These are phyloP conservation scores for Drosophila prostipennis DNA, from an alignment of 2,888 invertebrate genomes.

Conservation along the genomic window DNA sequence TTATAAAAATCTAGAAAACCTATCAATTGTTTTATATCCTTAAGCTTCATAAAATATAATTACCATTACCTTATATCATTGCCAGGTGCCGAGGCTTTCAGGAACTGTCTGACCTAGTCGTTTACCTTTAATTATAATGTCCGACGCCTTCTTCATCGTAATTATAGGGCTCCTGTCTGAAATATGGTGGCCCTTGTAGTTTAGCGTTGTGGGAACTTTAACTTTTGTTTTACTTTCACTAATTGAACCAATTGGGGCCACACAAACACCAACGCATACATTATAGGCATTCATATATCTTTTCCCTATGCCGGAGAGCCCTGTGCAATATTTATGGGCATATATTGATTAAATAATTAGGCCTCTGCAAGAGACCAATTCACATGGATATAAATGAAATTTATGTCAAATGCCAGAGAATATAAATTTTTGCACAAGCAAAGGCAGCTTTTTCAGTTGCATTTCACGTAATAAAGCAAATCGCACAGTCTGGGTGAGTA, in stretches of 20 bases:
- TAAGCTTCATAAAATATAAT: too few species aligned
- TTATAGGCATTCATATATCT: constrained; percentile 13
- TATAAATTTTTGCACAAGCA: constrained; percentile 25
- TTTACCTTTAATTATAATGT: constrained; percentile 39
- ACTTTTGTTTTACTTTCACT: constrained; percentile 46
- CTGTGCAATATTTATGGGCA: constrained; percentile 55
- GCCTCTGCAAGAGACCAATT: constrained; percentile 25
- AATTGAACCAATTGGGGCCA: constrained; percentile 36
- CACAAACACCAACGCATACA: background rate
- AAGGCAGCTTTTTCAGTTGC: constrained; percentile 19
- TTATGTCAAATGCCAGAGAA: constrained; percentile 34
- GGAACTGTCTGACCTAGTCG: constrained; percentile 9
- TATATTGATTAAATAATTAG: constrained; percentile 66
- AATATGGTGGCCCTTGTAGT: constrained; percentile 4
- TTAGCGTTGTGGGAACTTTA: constrained; percentile 51
- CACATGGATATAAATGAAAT: constrained; percentile 32
- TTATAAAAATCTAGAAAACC: too few species aligned
- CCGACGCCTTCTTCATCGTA: constrained; percentile 17
- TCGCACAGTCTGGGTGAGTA: constrained; percentile 16
- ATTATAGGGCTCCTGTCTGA: constrained; percentile 29
- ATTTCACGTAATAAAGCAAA: constrained; percentile 38
- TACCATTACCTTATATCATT: background rate
- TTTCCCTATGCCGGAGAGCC: constrained; percentile 13
- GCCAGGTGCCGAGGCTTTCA: constrained; percentile 24
- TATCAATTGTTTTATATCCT: too few species aligned